These are phyloP conservation scores for Alauda arvensis DNA, from an alignment of 2,797 vertebrate genomes.

Conservation along the genomic window DNA sequence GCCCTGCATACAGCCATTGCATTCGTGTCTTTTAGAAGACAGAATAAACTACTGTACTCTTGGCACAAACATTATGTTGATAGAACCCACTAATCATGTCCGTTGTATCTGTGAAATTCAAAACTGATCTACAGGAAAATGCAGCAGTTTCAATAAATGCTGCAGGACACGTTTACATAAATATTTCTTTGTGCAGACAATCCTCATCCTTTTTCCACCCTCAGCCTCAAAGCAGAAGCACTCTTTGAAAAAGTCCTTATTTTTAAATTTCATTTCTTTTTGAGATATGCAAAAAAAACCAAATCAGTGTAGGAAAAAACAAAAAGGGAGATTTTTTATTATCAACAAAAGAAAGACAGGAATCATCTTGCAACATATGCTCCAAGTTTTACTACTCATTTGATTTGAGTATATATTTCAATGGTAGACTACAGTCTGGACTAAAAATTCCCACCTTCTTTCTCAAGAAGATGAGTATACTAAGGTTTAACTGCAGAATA, in stretches of 20 bases:
- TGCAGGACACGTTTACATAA: background rate
- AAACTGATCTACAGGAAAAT: constrained; percentile 26
- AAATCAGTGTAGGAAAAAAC: background rate
- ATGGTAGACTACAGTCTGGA: background rate
- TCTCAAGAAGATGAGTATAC: background rate
- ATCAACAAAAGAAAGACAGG: background rate
- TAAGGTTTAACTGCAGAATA: background rate
- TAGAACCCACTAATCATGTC: background rate
- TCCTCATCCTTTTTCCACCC: background rate
- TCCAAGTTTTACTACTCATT: background rate
- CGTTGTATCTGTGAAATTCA: background rate
- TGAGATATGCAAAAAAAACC: background rate
- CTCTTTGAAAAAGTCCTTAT: background rate
- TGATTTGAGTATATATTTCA: background rate
- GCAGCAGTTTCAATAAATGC: constrained; percentile 10
- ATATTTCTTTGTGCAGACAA: background rate
- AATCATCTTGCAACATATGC: background rate
- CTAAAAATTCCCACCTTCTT: background rate
- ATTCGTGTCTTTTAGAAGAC: background rate
- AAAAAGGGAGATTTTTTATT: background rate
- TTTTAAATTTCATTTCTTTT: background rate
- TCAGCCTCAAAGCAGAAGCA: background rate
- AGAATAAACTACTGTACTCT: background rate
- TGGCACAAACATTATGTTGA: background rate
- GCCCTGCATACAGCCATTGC: background rate